Conservation (phyloP, 2,888 invertebrate genomes). For the Scaptomyza parva region DNA sequence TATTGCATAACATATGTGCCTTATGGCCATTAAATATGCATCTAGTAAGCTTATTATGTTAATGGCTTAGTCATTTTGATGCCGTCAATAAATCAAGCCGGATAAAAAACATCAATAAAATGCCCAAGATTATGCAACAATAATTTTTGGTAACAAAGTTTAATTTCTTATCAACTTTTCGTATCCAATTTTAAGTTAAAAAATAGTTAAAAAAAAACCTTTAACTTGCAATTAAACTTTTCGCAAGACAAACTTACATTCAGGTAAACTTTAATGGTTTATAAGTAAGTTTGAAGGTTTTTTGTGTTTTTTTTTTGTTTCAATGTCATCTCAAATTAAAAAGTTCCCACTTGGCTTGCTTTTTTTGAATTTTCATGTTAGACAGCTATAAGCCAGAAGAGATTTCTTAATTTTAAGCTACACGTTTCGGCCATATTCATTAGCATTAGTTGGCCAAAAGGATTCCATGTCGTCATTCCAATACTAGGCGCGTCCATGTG, state of each 20-base stretch:
- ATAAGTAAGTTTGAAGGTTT: too few relatives aligned
- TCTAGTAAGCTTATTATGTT: constrained; percentile 8
- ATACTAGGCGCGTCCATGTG: constrained; percentile 17
- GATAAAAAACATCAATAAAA: not conserved
- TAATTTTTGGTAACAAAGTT: not conserved
- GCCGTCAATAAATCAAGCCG: constrained; percentile 12
- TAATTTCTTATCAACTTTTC: not conserved
- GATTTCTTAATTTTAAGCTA: constrained; percentile 26
- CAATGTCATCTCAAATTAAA: not conserved
- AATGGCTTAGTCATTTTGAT: constrained; percentile 13
- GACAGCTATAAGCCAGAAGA: constrained; percentile 40
- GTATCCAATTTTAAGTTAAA: not conserved
- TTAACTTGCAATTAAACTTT: not conserved
- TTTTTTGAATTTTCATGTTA: constrained; percentile 40
- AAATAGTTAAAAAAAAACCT: not conserved
- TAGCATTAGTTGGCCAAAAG: constrained; percentile 26
- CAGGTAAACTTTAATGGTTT: not conserved
- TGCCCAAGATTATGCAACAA: constrained; percentile 34
- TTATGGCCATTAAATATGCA: too few relatives aligned
- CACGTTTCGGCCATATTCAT: constrained; percentile 27
- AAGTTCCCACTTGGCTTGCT: not conserved
- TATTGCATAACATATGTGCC: constrained; percentile 10
- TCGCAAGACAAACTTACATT: not conserved
- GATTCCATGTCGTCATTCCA: constrained; percentile 26
- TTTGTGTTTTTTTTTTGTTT: too few relatives aligned